Percentiles rank a stretch among this genome's conserved stretches.
Evolutionary conservation across 2,113 vertebrate species (phyloP).

Genomic region (Bambusicola thoracicus): DNA sequence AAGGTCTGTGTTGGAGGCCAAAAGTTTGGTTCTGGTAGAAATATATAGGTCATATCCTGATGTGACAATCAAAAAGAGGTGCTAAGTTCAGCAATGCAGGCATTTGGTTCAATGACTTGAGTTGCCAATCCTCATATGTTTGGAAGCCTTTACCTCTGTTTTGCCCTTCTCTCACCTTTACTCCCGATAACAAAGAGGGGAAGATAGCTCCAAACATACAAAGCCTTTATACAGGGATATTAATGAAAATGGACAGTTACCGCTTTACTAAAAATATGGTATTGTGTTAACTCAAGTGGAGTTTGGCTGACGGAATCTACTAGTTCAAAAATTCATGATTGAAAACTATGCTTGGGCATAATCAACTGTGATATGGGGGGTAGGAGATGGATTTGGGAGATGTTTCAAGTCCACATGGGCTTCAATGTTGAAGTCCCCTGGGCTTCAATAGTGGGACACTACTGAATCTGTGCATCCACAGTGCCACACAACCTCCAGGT

Average conservation of each 20-base stretch:
- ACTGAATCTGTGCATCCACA: not conserved
- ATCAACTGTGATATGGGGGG: not conserved
- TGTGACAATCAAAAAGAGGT: not conserved
- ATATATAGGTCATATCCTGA: not conserved
- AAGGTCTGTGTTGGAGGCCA: not conserved
- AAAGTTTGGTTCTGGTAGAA: not conserved
- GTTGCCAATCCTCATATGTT: rapidly evolving
- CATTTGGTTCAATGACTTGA: not conserved
- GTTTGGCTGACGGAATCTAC: not conserved
- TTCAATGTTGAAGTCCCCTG: too few relatives aligned
- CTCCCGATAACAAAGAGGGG: not conserved
- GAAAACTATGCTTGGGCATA: not conserved
- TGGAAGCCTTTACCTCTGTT: not conserved
- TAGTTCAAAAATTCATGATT: not conserved
- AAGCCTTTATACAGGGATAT: not conserved
- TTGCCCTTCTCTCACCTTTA: not conserved
- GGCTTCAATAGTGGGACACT: not conserved
- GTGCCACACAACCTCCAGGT: not conserved
- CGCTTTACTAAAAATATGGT: not conserved
- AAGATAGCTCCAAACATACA: not conserved
- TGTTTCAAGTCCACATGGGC: not conserved
- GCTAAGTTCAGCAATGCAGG: not conserved
- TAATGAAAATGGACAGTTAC: not conserved
- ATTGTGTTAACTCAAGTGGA: not conserved
- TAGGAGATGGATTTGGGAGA: not conserved